Evolutionary conservation across 2,888 invertebrate species (phyloP).

Genomic region (Fragum fragum): DNA sequence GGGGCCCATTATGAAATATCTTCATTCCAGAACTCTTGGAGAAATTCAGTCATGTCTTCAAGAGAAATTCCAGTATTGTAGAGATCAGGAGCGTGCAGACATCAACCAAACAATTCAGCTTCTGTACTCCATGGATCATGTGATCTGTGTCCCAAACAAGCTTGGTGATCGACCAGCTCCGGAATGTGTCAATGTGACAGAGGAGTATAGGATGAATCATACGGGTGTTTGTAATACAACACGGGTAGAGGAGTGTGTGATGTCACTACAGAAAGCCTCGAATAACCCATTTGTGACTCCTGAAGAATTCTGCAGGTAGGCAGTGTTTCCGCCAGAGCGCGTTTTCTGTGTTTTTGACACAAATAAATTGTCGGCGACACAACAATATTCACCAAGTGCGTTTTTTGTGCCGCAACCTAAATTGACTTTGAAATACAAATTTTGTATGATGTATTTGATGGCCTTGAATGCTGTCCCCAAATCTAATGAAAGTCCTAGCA

Average conservation of each 20-base stretch:
- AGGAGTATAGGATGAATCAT: slow-evolving; percentile 25
- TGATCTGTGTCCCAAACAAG: slow-evolving; percentile 52
- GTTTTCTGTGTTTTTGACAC: too few species aligned
- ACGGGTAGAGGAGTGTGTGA: slow-evolving; percentile 35
- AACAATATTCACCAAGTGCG: too few species aligned
- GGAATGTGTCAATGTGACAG: slow-evolving; percentile 47
- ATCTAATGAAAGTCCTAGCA: too few species aligned
- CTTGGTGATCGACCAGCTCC: slow-evolving; percentile 27
- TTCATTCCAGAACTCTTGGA: slow-evolving; percentile 15
- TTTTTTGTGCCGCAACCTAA: too few species aligned
- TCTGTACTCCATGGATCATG: slow-evolving; percentile 44
- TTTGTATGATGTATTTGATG: too few species aligned
- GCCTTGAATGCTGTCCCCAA: too few species aligned
- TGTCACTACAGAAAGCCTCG: slow-evolving; percentile 37
- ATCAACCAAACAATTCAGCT: slow-evolving; percentile 52
- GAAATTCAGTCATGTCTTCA: slow-evolving; percentile 11
- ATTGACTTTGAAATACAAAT: too few species aligned
- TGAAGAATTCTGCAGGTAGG: slow-evolving; percentile 51
- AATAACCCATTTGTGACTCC: slow-evolving; percentile 44
- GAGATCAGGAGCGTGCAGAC: background rate
- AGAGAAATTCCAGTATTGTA: slow-evolving; percentile 10
- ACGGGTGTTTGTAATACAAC: slow-evolving; percentile 32
- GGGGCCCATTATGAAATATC: too few species aligned
- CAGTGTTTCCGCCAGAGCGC: too few species aligned
- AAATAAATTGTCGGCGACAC: too few species aligned